Base-by-base conservation (phyloP, 1,140 invertebrate genomes). In the Lysiphlebus fabarum region DNA sequence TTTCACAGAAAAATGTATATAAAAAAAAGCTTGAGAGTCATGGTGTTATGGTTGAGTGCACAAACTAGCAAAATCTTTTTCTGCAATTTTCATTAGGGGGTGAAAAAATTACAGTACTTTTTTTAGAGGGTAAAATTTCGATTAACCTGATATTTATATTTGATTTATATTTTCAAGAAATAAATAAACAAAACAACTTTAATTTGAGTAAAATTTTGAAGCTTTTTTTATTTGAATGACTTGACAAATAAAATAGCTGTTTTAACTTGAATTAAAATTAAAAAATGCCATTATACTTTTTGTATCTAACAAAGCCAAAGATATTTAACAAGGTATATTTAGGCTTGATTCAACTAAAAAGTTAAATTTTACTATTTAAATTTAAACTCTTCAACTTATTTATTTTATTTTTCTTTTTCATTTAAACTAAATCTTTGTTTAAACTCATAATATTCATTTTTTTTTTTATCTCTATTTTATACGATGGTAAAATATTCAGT, bases 361-460 rank as follows among this genome's bases (percentile, higher is more conserved):
- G 50, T 49, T 45, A 59, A 59, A 59, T 59, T 49, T 49, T 34
- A 37, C 57, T 59, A 40, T 59, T 59, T 59, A 59, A 59, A 53
- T 41, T 40, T 38, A 59, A 53, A 49, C 37, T 42, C 47, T 11
- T 33, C 47, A 33, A 49, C 10, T 12, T 38, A 6, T 53, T 42
- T n/a, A 53, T 41, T 38, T 53, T 38, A 10, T 34, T 45, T 59
- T 42, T 53, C n/a, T 41, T 14, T 41, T 37, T 49, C 36, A 26
- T 26, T 4, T 4, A 1, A 26, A 26, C 2, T 26, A 26, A 26
- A 26, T 26, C 33, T 49, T 9, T 11, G 26, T 34, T 34, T 49
- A 11, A 47, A 14, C 26, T 33, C 17, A 49, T 49, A 33, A 33
- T 17, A 49, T 33, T n/a, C n/a, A n/a, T n/a, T n/a, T n/a, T n/a